Percentiles rank a stretch among this genome's conserved stretches.
phyloP scores from a whole-genome alignment of 2,797 vertebrate genomes.

The Crypturellus tataupa region DNA sequence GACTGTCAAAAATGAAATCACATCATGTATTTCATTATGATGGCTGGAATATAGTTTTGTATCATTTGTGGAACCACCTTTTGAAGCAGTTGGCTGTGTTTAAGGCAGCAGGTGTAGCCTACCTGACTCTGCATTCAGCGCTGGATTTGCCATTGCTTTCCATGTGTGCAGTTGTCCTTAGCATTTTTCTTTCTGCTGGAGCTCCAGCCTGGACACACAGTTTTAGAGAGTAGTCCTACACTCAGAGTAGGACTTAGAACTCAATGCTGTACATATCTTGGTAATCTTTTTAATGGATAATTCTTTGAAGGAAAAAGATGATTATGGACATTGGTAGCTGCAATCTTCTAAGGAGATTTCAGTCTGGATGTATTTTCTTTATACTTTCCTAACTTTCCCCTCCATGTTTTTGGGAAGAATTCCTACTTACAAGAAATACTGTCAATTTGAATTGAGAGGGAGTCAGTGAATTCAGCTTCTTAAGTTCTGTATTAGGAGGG shows the following conservation, averaged over 20 bases:
- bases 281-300: not conserved
- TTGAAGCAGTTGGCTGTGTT: not conserved
- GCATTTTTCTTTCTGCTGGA: not conserved
- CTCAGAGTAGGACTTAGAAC: not conserved
- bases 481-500: not conserved
- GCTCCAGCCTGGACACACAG: not conserved
- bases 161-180: not conserved
- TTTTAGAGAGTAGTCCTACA: not conserved
- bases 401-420: not conserved
- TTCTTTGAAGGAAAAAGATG: not conserved
- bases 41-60: not conserved
- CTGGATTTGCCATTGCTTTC: not conserved
- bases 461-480: not conserved
- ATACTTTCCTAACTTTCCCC: not conserved
- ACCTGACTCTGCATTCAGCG: not conserved
- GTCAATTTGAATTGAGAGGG: not conserved
- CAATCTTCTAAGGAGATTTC: not conserved
- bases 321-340: not conserved
- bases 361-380: not conserved
- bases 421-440: not conserved
- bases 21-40: not conserved
- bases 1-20: not conserved
- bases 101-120: not conserved
- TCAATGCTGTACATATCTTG: not conserved
- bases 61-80: not conserved